These are phyloP conservation scores for Cosmia trapezina DNA, from an alignment of 2,888 invertebrate genomes.

Conservation along the genomic window DNA sequence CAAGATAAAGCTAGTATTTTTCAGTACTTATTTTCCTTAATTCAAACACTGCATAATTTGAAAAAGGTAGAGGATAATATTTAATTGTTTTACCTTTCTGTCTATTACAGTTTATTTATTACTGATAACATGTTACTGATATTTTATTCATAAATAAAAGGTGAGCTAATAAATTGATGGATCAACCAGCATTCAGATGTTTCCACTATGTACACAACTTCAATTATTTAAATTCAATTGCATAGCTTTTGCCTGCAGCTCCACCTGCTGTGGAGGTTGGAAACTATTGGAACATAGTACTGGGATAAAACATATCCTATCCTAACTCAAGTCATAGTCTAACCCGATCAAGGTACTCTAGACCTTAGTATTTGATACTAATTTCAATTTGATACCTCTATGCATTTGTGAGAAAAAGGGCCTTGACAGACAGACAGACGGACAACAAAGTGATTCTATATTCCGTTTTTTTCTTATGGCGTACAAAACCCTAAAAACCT, in stretches of 20 bases:
- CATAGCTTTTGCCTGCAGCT: background rate
- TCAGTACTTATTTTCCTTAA: background rate
- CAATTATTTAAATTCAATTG: background rate
- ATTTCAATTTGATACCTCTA: background rate
- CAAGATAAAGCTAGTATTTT: background rate
- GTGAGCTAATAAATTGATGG: background rate
- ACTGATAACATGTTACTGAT: conserved; percentile 5
- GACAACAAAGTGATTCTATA: background rate
- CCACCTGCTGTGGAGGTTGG: no score
- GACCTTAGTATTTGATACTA: background rate
- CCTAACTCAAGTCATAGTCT: no score
- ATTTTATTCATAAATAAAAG: conserved; percentile 1
- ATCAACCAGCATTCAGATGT: background rate
- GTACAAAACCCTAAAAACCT: background rate
- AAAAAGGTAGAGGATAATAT: background rate
- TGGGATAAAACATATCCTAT: no score
- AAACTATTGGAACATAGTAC: no score
- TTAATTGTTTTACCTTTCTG: conserved; percentile 16
- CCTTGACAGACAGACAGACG: background rate
- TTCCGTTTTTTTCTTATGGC: background rate
- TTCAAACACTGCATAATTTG: background rate
- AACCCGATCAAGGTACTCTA: background rate
- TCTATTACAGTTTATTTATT: background rate
- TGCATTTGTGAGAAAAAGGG: background rate
- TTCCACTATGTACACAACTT: background rate